Evolutionary conservation across 1,140 invertebrate genomes (phyloP), one percentile per base, ranked within the genome.

Genomic region (Stratiolaelaps scimitus): DNA sequence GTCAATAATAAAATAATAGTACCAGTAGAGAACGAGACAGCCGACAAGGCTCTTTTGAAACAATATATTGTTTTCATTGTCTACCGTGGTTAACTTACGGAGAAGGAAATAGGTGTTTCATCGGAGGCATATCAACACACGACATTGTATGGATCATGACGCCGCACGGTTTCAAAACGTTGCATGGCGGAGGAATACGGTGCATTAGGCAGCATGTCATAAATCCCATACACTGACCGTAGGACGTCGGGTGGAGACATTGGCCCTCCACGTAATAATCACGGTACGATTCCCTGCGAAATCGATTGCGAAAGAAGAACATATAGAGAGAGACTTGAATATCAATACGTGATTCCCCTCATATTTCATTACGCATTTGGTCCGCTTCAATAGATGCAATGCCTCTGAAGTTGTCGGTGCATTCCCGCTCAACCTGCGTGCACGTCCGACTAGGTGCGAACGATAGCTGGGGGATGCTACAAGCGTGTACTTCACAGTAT

Each of bases 201-300:
- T 60, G 53, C 53, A 60, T 17, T 1, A 60, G 53, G 53, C 53
- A 60, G 23, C 53, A 60, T 17, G 53, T 20, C 53, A 60, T 60
- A 34, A 60, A 60, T 6, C 23, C 53, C 53, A 60, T 20, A 60
- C 53, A 60, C 10, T 60, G 53, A 17, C 53, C 53, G 10, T 60
- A 60, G 15, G 53, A 60, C 20, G 53, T 60, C 15, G 53, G 53
- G 23, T 60, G 53, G 20, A 34, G 15, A 23, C 53, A 60, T 26
- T 60, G 53, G n/a, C 53, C 53, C 20, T 60, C 53, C 15, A 60
- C 23, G 10, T 60, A 60, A 23, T 20, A 60, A 20, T 60, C 53
- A 17, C 53, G 17, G 23, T 15, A 15, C 53, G 53, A 60, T 23
- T 60, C 34, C 23, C 34, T 40, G 34, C 10, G n/a, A 40, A 40